Conservation (phyloP, 2,888 invertebrate genomes). For the Reticulitermes lucifugus region DNA sequence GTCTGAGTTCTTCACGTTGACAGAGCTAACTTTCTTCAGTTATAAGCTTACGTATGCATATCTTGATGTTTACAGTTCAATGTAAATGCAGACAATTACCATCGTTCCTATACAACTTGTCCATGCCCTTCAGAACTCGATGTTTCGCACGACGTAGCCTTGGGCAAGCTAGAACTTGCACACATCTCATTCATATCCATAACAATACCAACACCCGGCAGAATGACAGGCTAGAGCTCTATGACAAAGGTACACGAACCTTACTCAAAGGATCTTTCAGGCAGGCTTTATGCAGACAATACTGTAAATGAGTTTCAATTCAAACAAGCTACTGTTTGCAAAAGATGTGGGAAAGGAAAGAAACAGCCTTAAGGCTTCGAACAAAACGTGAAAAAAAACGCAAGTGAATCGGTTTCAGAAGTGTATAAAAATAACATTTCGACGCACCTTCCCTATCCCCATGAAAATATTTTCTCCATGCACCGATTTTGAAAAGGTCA, state of each 20-base stretch:
- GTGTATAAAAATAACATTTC: too few species aligned
- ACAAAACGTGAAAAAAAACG: not conserved
- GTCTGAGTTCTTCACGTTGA: too few species aligned
- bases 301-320: conserved; percentile 7
- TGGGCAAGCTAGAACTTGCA: not conserved
- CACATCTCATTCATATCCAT: conserved; percentile 13
- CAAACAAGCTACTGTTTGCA: not conserved
- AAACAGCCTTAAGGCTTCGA: not conserved
- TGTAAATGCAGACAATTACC: not conserved
- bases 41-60: too few species aligned
- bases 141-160: not conserved
- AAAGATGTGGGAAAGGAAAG: conserved; percentile 9
- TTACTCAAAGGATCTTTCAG: conserved; percentile 2
- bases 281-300: conserved; percentile 6
- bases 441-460: too few species aligned
- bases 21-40: too few species aligned
- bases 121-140: conserved; percentile 7
- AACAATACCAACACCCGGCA: conserved; percentile 19
- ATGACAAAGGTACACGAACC: not conserved
- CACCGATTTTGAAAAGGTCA: not conserved
- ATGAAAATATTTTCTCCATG: too few species aligned
- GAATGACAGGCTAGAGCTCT: not conserved
- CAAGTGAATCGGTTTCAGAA: not conserved
- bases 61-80: too few species aligned
- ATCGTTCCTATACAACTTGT: not conserved